These are phyloP conservation scores for Indicator maculatus DNA, from an alignment of 2,113 vertebrate species.

Conservation along the genomic window DNA sequence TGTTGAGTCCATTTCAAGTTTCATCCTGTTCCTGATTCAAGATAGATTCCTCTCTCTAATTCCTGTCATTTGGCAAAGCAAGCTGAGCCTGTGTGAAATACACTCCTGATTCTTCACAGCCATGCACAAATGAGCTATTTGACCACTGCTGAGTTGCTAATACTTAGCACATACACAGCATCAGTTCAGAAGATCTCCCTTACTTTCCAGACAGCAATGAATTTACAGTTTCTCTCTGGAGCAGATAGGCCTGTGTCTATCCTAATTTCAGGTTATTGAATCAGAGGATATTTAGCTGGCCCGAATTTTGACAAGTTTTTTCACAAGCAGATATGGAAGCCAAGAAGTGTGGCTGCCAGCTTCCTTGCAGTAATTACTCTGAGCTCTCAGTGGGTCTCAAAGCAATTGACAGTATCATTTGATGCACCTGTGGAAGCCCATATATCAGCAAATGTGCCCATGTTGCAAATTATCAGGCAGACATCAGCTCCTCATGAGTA, in stretches of 20 bases:
- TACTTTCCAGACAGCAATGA: background rate
- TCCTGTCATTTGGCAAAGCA: background rate
- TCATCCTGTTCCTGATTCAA: background rate
- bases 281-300: background rate
- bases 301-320: background rate
- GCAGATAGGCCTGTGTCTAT: background rate
- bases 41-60: background rate
- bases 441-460: background rate
- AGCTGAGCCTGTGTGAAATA: background rate
- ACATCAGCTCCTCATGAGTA: background rate
- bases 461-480: constrained; percentile 27
- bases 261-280: background rate
- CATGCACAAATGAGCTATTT: background rate
- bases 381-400: background rate
- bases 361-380: background rate
- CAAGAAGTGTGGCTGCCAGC: background rate
- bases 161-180: background rate
- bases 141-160: background rate
- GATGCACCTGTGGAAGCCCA: constrained; percentile 12
- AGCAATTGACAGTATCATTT: background rate
- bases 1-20: background rate
- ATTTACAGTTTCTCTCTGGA: background rate
- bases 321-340: background rate
- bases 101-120: background rate
- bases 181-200: background rate